Base-by-base conservation (phyloP, 1,140 invertebrate species). In the Arion vulgaris region DNA sequence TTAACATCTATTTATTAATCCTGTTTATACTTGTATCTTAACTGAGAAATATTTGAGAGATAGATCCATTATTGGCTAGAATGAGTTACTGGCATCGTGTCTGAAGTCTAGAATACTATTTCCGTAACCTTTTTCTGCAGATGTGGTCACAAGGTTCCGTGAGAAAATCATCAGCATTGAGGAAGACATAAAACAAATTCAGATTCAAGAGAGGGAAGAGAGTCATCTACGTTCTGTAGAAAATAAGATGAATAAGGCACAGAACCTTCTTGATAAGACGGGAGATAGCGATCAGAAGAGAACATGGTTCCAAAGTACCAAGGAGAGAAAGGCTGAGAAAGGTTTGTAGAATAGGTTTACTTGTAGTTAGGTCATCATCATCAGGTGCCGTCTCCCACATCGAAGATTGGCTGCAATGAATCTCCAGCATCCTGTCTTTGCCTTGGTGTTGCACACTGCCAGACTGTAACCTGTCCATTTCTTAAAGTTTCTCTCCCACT, bases 291-390 rank as follows among this genome's bases (percentile, higher is more conserved):
- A 92, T 68, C 87, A 91, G 26, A 93, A 93, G 68, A 93, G 96
- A 83, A 94, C 93, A 17, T 99, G 97, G 97, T 98, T 98, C 93
- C 97, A 98, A 91, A 96, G 95, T 0, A 94, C 94, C n/a, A 95
- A 95, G 85, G 94, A 98, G 90, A 94, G 96, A 85, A 95, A 95
- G 88, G 92, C 94, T 71, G 96, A 97, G 91, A 96, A 97, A 93
- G 94, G 94, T 94, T 87, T 90, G 91, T 17, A 38, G 19, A 88
- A 71, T 51, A 62, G 26, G 49, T 51, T 0, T 80, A 73, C 28
- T 34, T 5, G 1, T 7, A 38, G 17, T 28, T 32, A 32, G 13
- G 28, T 45, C 11, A 66, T 19, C 66, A n/a, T n/a, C n/a, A n/a
- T n/a, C n/a, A n/a, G n/a, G n/a, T n/a, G n/a, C n/a, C n/a, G n/a